Base-by-base conservation (phyloP, 2,888 invertebrate genomes). In the Drosophila buzzatii region DNA sequence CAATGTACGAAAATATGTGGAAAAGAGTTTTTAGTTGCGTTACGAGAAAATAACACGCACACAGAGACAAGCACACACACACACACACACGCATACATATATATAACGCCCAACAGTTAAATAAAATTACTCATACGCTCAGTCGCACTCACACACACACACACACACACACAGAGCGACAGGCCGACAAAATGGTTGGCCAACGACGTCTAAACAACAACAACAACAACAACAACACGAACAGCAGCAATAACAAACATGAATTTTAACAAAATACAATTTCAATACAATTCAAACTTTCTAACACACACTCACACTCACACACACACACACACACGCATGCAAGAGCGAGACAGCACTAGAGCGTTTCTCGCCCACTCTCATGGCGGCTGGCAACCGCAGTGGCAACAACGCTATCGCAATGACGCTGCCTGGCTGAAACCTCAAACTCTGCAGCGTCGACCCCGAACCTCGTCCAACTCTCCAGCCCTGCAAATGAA, bases 241-340 rank as follows among this genome's bases (percentile, higher is more conserved):
- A 16, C 69, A 65, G 52, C 73, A 79, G 73, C 81, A 90, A 90
- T 86, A 86, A 89, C 90, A 89, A 87, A 89, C 89, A 87, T 87
- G 89, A 90, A 90, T 91, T 91, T 91, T 89, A 90, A 91, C 89
- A 89, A 90, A 90, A 90, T 82, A 91, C 86, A 90, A 91, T 91
- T 91, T 91, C 89, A 91, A 91, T 91, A 91, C 91, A 91, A 90
- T 91, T 91, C 91, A 91, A 91, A 91, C 77, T 91, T 91, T 91
- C 90, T 86, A 90, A 88, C 90, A 83, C 80, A 80, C 75, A 78
- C 73, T 78, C 66, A 70, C 23, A n/a, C n/a, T n/a, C 63, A 78
- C 16, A 74, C 31, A 59, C 20, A 64, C 27, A 59, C 44, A 57
- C 49, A 59, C 42, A 42, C 37, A 62, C 63, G 58, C 53, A 59